Evolutionary conservation across 1,140 invertebrate genomes (phyloP).

Genomic region (Heterodera schachtii): DNA sequence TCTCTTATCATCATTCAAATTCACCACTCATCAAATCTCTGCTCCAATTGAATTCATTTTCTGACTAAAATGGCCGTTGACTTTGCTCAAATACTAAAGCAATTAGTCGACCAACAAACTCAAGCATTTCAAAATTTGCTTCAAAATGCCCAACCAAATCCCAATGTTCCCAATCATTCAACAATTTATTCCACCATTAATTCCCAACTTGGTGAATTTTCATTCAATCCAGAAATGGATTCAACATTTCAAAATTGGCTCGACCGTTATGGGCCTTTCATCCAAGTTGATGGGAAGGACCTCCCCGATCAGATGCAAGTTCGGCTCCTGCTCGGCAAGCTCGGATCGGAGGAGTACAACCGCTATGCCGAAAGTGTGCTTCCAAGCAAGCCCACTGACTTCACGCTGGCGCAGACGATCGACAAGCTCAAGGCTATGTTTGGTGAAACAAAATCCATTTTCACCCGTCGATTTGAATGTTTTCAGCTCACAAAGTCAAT

Average conservation of each 20-base stretch:
- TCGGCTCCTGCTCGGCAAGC: slow-evolving; percentile 26
- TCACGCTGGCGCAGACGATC: neutral
- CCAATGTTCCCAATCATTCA: too few species aligned
- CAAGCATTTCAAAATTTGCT: too few species aligned
- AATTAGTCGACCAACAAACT: too few species aligned
- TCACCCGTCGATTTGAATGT: slow-evolving; percentile 17
- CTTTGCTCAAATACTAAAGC: too few species aligned
- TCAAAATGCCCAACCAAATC: too few species aligned
- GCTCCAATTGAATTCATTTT: too few species aligned
- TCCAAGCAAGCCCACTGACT: neutral
- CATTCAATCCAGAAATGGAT: slow-evolving; percentile 16
- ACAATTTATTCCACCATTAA: slow-evolving; percentile 6
- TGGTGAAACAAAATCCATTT: neutral
- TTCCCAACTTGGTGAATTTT: neutral
- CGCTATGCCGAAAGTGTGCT: slow-evolving; percentile 1
- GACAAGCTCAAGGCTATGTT: slow-evolving; percentile 12
- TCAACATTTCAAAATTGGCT: slow-evolving; percentile 12
- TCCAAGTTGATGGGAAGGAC: slow-evolving; percentile 12
- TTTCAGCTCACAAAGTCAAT: neutral
- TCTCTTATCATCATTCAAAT: too few species aligned
- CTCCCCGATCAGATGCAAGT: slow-evolving; percentile 13
- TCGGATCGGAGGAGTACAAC: slow-evolving; percentile 12
- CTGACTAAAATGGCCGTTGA: too few species aligned
- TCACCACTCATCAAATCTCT: too few species aligned
- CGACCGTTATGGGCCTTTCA: slow-evolving; percentile 10